Evolutionary conservation across 35 echinoderm and acorn worm species (phyloP), one percentile per base, ranked within the genome.

Genomic region (Apostichopus parvimensis): DNA sequence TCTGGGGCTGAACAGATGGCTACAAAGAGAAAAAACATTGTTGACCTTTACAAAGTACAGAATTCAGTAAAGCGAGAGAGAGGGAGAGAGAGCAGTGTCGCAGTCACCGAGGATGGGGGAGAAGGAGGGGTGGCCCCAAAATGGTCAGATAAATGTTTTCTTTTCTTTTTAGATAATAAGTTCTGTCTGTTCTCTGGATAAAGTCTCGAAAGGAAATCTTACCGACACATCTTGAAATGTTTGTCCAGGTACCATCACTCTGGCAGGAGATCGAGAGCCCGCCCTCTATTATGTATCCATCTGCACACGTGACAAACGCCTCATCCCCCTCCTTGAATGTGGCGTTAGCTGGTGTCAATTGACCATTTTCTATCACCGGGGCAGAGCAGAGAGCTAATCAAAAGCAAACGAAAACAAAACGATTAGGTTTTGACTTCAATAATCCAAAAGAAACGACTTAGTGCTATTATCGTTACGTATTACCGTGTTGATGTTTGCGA

Each of bases 271-370:
- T 56, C 9, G 52, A 55, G 6, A 18, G n/a, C 52, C 52, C 10
- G 52, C 79, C 25, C 34, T 11, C 34, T 45, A 45, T 45, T 4
- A 45, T 15, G 45, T 54, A 82, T 24, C 79, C 79, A 17, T 9
- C 6, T 9, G 7, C 6, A 82, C 79, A 82, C 18, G 52, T 54
- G 53, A 82, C 79, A 9, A 55, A 55, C 0, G 79, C 79, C 25
- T 56, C 55, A 56, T 55, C 79, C 25, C 79, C 79, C 54, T 82
- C 79, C 79, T 11, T 82, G 25, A 82, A 82, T 53, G 79, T 82
- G 79, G 54, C 79, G 52, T 82, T 55, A 53, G 55, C 79, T 53
- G 79, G 79, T 18, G 79, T 82, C 6, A 82, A 15, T 6, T 55
- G 21, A 34, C 79, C 79, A 55, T 82, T 34, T 54, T 34, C 25